Conservation (phyloP, 37 sponge, comb jelly and placozoan species). For the Crambe crambe region DNA sequence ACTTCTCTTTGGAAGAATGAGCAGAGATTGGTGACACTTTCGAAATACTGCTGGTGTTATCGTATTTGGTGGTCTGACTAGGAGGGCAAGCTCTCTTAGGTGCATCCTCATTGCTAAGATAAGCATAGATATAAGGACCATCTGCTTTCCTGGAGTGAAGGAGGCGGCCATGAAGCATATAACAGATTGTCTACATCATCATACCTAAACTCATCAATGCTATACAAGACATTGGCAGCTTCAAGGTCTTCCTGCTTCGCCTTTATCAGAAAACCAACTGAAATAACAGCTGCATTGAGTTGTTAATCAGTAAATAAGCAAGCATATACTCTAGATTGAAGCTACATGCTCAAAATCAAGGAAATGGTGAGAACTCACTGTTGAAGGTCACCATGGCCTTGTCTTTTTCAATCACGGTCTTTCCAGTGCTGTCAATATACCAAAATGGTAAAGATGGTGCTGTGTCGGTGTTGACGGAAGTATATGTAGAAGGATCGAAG, state of each 20-base stretch:
- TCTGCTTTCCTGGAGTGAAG: conserved; percentile 18
- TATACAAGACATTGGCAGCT: conserved; percentile 5
- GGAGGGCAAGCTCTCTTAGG: conserved; percentile 22
- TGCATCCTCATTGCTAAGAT: conserved; percentile 43
- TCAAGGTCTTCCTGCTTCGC: conserved; percentile 25
- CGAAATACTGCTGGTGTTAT: too few relatives aligned
- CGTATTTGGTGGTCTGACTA: too few relatives aligned
- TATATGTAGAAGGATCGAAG: not conserved
- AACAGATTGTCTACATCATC: not conserved
- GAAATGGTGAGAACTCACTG: too few relatives aligned
- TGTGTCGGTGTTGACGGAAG: not conserved
- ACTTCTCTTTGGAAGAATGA: too few relatives aligned
- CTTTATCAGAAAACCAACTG: conserved; percentile 52
- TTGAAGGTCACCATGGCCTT: conserved; percentile 59
- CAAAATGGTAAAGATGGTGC: conserved; percentile 16
- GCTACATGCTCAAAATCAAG: too few relatives aligned
- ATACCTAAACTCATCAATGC: conserved; percentile 56
- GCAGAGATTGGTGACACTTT: too few relatives aligned
- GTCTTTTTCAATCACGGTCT: conserved; percentile 49
- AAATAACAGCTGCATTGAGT: conserved; percentile 2
- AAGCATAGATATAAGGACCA: conserved; percentile 39
- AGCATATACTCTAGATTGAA: conserved; percentile 7
- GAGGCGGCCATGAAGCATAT: not conserved
- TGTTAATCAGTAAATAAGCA: not conserved
- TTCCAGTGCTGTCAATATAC: conserved; percentile 53